Base-by-base conservation (phyloP, 2,113 vertebrate species). In the Pholis gunnellus region DNA sequence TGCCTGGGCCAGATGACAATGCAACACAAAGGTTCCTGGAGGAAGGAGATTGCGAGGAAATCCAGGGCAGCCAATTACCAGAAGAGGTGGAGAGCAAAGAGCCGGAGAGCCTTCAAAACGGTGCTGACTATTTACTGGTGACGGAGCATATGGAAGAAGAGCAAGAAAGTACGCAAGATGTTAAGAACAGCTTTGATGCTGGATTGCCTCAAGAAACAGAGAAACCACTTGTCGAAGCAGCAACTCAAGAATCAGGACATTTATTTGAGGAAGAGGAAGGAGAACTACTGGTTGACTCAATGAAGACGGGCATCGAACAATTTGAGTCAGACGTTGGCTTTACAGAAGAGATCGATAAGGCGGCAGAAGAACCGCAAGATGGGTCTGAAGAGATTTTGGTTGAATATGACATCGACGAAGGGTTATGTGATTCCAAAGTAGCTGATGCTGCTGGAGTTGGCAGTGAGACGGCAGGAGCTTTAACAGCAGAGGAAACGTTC, bases 21-120 rank as follows among this genome's bases (percentile, higher is more conserved):
- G 74, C 77, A 84, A 87, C 83, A 86, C 91, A 88, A 85, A 60
- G 84, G 68, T 84, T 90, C 87, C 86, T 86, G 77, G 89, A 87
- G 86, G 84, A 13, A 63, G 82, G 72, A 80, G 78, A 88, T 74
- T 72, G 5, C 18, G 20, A 66, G 83, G 85, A 86, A 91, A 75
- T 57, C n/a, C 77, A 70, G 15, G 66, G 57, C 50, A 57, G 63
- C 68, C 61, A 56, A 29, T 93, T 90, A 90, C 90, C 80, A 91
- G 91, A 93, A 89, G 90, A 90, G 85, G 87, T 67, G 89, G 89
- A 78, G 84, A 83, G 48, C 38, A 0, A 67, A 50, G 79, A 79
- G 46, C 5, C 15, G 9, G 85, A 79, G 76, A 78, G 54, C 59
- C 65, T 87, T 86, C 64, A 79, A 86, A 91, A 78, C 79, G 75